phyloP scores from a whole-genome alignment of 2,888 invertebrate genomes.

The Steinernema scapterisci region DNA sequence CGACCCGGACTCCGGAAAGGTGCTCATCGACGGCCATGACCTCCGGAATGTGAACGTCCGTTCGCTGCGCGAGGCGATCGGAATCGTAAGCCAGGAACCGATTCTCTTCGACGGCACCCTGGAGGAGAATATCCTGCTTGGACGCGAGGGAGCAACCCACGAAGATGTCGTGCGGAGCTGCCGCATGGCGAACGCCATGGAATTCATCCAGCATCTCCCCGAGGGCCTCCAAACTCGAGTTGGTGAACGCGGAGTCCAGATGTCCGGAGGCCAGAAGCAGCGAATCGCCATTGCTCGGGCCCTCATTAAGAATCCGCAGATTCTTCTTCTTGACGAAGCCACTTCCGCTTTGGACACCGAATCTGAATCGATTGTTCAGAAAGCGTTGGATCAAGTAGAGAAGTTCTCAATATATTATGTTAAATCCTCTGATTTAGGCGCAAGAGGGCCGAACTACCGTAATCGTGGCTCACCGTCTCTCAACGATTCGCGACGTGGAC shows the following conservation, averaged over 20 bases:
- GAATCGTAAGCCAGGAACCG: slow-evolving; percentile 71
- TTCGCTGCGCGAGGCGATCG: slow-evolving; percentile 69
- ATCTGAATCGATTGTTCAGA: slow-evolving; percentile 56
- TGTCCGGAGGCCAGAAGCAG: slow-evolving; percentile 52
- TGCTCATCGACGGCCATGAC: slow-evolving; percentile 69
- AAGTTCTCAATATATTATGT: not conserved
- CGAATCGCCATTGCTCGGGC: slow-evolving; percentile 40
- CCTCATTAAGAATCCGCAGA: slow-evolving; percentile 53
- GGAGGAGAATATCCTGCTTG: slow-evolving; percentile 75
- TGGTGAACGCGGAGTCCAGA: slow-evolving; percentile 56
- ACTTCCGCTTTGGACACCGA: slow-evolving; percentile 58
- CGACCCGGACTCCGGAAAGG: slow-evolving; percentile 75
- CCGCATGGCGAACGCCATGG: slow-evolving; percentile 50
- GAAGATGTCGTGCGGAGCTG: slow-evolving; percentile 52
- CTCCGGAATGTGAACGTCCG: slow-evolving; percentile 70
- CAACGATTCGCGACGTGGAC: slow-evolving; percentile 72
- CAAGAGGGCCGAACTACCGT: slow-evolving; percentile 70
- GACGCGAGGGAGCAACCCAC: slow-evolving; percentile 68
- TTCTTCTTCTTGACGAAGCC: slow-evolving; percentile 59
- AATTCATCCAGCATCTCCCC: slow-evolving; percentile 56
- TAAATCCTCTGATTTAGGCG: slow-evolving; percentile 62
- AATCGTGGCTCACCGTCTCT: slow-evolving; percentile 71
- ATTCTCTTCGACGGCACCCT: slow-evolving; percentile 74
- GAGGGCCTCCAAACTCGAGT: slow-evolving; percentile 56
- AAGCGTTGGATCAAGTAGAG: slow-evolving; percentile 72